Conservation (phyloP, 2,113 vertebrate genomes). For the Opisthocomus hoazin region DNA sequence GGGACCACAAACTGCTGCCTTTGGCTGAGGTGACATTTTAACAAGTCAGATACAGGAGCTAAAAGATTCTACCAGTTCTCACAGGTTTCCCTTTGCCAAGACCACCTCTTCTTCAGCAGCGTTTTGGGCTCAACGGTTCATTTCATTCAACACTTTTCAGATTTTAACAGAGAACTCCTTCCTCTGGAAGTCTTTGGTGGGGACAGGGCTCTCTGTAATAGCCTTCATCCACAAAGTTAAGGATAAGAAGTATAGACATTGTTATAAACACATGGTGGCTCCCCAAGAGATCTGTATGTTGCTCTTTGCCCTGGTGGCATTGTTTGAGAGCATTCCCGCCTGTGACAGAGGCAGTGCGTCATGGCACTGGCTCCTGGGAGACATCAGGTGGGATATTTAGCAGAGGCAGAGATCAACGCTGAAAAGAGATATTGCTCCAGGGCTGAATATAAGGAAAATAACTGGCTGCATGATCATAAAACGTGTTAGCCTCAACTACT, state of each 20-base stretch:
- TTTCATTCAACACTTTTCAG: neutral
- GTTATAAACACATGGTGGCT: neutral
- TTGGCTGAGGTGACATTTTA: neutral
- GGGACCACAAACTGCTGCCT: neutral
- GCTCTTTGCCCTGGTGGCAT: neutral
- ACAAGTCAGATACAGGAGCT: neutral
- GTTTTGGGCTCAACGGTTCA: neutral
- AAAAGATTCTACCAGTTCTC: neutral
- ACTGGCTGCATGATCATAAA: neutral
- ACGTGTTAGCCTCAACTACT: neutral
- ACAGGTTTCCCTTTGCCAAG: neutral
- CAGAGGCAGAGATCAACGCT: neutral
- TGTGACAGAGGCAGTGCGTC: neutral
- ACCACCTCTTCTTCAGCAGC: neutral
- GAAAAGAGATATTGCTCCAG: neutral
- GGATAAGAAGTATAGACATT: neutral
- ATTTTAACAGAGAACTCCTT: neutral
- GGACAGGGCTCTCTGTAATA: neutral
- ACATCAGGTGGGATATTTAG: neutral
- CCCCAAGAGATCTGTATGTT: rapidly evolving
- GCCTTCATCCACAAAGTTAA: neutral
- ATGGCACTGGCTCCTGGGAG: neutral
- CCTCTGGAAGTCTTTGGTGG: neutral
- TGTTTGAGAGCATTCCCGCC: neutral
- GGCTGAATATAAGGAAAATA: neutral